phyloP scores from a whole-genome alignment of 2,888 invertebrate genomes.

The Andrena chrysosceles region DNA sequence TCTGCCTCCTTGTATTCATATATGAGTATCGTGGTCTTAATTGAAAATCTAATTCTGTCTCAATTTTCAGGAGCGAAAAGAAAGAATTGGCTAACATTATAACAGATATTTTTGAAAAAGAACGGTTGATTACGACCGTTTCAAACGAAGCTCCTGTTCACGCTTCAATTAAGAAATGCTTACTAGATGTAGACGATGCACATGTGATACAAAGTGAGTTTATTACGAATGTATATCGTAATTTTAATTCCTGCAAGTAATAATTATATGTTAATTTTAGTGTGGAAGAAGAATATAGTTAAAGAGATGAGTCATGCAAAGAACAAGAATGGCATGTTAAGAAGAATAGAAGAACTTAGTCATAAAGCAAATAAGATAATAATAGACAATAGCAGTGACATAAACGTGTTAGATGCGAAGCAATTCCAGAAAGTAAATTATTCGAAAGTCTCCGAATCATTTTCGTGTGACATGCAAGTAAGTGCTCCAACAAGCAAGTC shows the following conservation, averaged over 20 bases:
- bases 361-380: slow-evolving; percentile 69
- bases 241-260: slow-evolving; percentile 25
- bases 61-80: slow-evolving; percentile 68
- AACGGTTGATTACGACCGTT: slow-evolving; percentile 63
- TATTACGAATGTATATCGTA: slow-evolving; percentile 2
- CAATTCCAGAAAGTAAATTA: slow-evolving; percentile 70
- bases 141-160: slow-evolving; percentile 71
- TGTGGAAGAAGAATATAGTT: slow-evolving; percentile 72
- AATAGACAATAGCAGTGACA: slow-evolving; percentile 66
- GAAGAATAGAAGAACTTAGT: slow-evolving; percentile 64
- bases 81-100: slow-evolving; percentile 64
- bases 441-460: slow-evolving; percentile 67
- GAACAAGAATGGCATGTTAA: slow-evolving; percentile 62
- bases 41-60: slow-evolving; percentile 5
- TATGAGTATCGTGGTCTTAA: neutral
- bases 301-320: slow-evolving; percentile 58
- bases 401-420: slow-evolving; percentile 71
- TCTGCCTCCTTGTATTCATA: slow-evolving; percentile 10
- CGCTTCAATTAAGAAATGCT: slow-evolving; percentile 68
- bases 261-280: slow-evolving; percentile 65
- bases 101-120: slow-evolving; percentile 70
- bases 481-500: neutral
- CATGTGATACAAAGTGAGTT: slow-evolving; percentile 74
- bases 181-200: slow-evolving; percentile 72
- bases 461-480: slow-evolving; percentile 77